phyloP scores from a whole-genome alignment of 2,113 vertebrate species.

The Genyomyrus donnyi region DNA sequence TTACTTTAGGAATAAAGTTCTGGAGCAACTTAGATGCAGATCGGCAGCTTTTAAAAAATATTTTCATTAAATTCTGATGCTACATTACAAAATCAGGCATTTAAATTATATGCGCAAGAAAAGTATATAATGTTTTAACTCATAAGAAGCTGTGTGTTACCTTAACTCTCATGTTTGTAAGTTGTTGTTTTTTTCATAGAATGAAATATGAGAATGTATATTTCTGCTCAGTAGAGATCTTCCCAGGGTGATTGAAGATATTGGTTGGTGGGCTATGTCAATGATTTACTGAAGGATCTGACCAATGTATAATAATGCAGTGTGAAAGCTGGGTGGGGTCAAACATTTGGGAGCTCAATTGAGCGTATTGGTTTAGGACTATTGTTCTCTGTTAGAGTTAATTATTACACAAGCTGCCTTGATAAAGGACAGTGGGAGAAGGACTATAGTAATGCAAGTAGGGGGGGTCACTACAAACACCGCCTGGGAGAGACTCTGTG shows the following conservation, averaged over 20 bases:
- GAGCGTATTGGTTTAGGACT: slow-evolving; percentile 8
- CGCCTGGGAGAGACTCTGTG: background rate
- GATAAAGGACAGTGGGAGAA: background rate
- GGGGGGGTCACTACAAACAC: background rate
- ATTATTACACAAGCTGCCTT: slow-evolving; percentile 22
- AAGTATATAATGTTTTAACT: background rate
- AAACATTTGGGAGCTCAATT: background rate
- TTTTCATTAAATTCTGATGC: background rate
- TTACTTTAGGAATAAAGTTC: background rate
- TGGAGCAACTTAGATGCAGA: background rate
- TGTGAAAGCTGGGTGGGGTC: slow-evolving; percentile 4
- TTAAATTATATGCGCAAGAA: background rate
- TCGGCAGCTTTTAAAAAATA: background rate
- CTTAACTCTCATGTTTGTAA: background rate
- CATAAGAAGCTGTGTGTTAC: background rate
- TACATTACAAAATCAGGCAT: background rate
- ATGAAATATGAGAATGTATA: background rate
- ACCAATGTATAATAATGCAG: background rate
- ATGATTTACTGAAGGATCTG: background rate
- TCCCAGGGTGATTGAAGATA: background rate
- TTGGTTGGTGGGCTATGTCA: background rate
- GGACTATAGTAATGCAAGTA: background rate
- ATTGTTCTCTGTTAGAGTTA: slow-evolving; percentile 19
- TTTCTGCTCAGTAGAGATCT: background rate
- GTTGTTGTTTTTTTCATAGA: background rate